Conservation (phyloP, 2,113 vertebrate genomes). For the Plestiodon gilberti region DNA sequence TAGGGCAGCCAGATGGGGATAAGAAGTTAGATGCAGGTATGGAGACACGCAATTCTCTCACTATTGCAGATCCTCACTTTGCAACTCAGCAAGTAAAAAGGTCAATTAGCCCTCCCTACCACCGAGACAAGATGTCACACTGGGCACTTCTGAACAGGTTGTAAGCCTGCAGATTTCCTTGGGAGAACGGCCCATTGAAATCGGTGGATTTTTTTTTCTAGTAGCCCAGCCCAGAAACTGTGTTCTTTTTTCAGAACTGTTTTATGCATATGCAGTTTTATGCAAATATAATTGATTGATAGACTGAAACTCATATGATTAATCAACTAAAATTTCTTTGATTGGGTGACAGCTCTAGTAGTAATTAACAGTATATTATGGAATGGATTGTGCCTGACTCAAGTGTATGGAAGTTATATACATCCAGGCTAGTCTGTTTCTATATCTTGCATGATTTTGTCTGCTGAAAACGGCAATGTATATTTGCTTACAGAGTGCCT, state of each 20-base stretch:
- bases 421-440: background rate
- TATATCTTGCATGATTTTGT: background rate
- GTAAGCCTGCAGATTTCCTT: background rate
- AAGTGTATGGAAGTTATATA: background rate
- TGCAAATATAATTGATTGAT: background rate
- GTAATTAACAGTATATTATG: background rate
- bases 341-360: background rate
- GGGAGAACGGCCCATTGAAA: too few relatives aligned
- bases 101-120: background rate
- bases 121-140: background rate
- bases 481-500: conserved; percentile 17
- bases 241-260: background rate
- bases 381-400: background rate
- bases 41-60: background rate
- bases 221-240: background rate
- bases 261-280: background rate
- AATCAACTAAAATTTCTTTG: background rate
- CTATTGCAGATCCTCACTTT: background rate
- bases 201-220: background rate
- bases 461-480: background rate
- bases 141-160: background rate
- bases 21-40: background rate
- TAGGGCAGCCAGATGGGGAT: background rate
- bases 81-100: background rate
- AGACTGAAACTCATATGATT: background rate